Evolutionary conservation across 2,888 invertebrate species (phyloP), one percentile per base, ranked within the genome.

Genomic region (Spodoptera exigua): DNA sequence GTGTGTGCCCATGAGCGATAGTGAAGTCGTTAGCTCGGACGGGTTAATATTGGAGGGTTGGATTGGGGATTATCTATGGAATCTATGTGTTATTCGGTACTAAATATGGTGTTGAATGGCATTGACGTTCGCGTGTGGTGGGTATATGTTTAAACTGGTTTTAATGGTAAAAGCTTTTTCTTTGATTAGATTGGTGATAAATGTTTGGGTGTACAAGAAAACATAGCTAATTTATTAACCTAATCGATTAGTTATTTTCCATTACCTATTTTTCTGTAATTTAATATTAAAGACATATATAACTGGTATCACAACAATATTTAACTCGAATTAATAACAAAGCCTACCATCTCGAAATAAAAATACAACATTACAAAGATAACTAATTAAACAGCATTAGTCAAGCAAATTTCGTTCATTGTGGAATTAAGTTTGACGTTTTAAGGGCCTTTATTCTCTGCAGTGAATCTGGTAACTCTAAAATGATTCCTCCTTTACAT

Each of bases 1-100:
- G 93, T 92, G 92, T 90, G 89, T 88, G 89, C 86, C 87, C 86
- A 84, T 94, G 93, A 94, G 89, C 93, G 93, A 94, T 94, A 94
- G 94, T 91, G 88, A 74, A 90, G 89, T 89, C 90, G 93, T 93
- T 93, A 93, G 85, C 82, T 85, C 81, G 84, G 91, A 92, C 92
- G 92, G 92, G 94, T 94, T 93, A 92, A 92, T 92, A 91, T 90
- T 66, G 83, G 87, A 88, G 93, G 93, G 91, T 85, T 74, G 82
- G 73, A 87, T 88, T 81, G 83, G 83, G 91, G 88, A 88, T 89
- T 90, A 90, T 90, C 90, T 89, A 82, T 86, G 81, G 84, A 86
- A 84, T 86, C 85, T 85, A 83, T 79, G 82, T 77, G 77, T 82
- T 79, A 79, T 76, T 79, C 72, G 75, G 74, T 78, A 80, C 81